A percentile compares a stretch with the other conserved stretches of the same genome.
phyloP scores from a whole-genome alignment of 2,113 vertebrate genomes.

The Pseudorasbora parva region DNA sequence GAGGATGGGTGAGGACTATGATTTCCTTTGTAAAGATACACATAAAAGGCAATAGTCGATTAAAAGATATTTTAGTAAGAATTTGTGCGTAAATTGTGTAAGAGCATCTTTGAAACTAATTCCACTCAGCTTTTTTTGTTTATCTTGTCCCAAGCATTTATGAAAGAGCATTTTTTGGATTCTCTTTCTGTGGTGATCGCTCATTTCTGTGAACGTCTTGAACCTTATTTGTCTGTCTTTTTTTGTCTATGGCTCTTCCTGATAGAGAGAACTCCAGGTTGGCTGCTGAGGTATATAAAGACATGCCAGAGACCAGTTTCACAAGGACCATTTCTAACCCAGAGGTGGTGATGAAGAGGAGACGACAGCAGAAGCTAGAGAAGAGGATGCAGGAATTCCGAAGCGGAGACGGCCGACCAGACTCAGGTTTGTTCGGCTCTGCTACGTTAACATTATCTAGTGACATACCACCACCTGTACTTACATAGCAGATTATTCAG shows the following conservation, averaged over 20 bases:
- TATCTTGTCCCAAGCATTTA: neutral
- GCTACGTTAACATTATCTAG: neutral
- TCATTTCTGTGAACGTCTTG: neutral
- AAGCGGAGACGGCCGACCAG: constrained; percentile 91
- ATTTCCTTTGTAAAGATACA: no score
- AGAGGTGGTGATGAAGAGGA: constrained; percentile 97
- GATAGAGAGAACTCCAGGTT: constrained; percentile 90
- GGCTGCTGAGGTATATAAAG: constrained; percentile 97
- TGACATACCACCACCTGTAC: neutral
- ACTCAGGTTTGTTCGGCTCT: constrained; percentile 81
- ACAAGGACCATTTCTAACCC: constrained; percentile 98
- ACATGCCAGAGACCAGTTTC: constrained; percentile 99
- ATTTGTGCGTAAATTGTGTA: neutral
- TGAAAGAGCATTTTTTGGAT: neutral
- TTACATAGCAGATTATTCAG: neutral
- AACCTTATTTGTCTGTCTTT: neutral
- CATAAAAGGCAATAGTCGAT: neutral
- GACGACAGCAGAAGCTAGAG: constrained; percentile 94
- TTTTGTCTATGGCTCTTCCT: neutral
- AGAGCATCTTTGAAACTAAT: neutral
- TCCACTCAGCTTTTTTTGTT: neutral
- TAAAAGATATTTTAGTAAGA: neutral
- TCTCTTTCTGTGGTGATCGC: neutral
- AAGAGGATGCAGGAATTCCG: constrained; percentile 97
- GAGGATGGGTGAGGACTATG: constrained; percentile 84